Percentiles rank a stretch among this genome's conserved stretches.
phyloP scores from a whole-genome alignment of 2,797 vertebrate species.

The Octomys mimax region DNA sequence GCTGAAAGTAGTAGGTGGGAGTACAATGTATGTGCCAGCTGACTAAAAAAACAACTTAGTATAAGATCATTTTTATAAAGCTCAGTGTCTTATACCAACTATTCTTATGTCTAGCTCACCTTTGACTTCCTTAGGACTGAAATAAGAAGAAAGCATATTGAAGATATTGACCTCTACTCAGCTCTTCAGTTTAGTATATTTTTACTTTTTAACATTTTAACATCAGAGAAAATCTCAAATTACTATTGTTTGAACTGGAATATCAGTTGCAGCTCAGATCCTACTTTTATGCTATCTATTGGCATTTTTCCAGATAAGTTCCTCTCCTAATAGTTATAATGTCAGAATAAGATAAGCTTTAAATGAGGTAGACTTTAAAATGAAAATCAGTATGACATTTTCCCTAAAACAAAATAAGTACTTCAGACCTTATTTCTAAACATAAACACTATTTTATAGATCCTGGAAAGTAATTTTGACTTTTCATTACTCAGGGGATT shows the following conservation, averaged over 20 bases:
- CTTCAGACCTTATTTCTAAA: slow-evolving; percentile 69
- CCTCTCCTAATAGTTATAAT: slow-evolving; percentile 55
- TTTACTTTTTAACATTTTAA: slow-evolving; percentile 55
- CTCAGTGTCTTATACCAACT: neutral
- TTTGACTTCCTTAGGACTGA: slow-evolving; percentile 35
- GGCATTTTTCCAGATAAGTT: slow-evolving; percentile 67
- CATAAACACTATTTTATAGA: slow-evolving; percentile 69
- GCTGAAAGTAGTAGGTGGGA: neutral
- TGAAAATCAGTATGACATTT: slow-evolving; percentile 76
- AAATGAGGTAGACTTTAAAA: slow-evolving; percentile 71
- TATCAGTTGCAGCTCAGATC: slow-evolving; percentile 52
- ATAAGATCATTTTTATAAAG: neutral
- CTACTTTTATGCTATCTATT: slow-evolving; percentile 47
- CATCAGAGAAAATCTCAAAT: slow-evolving; percentile 60
- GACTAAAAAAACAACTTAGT: neutral
- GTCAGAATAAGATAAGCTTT: slow-evolving; percentile 66
- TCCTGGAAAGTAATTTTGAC: slow-evolving; percentile 57
- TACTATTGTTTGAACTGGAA: slow-evolving; percentile 27
- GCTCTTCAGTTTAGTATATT: slow-evolving; percentile 15
- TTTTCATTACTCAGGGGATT: slow-evolving; percentile 41
- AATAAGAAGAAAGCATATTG: neutral
- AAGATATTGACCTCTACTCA: slow-evolving; percentile 37
- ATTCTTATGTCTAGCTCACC: neutral
- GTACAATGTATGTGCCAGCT: neutral
- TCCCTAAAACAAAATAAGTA: slow-evolving; percentile 64